phyloP scores from a whole-genome alignment of 2,113 vertebrate genomes.

The Atlantisia rogersi region DNA sequence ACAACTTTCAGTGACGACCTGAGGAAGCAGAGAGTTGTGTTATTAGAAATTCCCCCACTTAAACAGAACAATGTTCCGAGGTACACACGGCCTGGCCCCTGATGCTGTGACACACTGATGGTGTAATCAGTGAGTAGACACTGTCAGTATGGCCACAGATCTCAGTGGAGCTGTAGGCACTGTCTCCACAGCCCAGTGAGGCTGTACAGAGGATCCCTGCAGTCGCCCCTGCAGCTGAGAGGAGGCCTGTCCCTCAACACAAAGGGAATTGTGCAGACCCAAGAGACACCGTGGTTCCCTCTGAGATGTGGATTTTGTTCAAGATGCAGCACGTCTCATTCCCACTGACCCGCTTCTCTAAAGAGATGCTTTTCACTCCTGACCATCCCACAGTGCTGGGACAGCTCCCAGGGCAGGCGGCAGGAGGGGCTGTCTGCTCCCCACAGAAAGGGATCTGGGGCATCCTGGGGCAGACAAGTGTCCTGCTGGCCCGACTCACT shows the following conservation, averaged over 20 bases:
- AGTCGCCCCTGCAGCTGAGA: not conserved
- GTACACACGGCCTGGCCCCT: not conserved
- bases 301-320: not conserved
- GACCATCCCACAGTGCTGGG: too few species aligned
- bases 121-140: not conserved
- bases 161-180: too few species aligned
- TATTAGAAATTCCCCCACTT: not conserved
- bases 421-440: not conserved
- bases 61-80: not conserved
- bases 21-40: not conserved
- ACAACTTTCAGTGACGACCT: conserved; percentile 97
- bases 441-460: not conserved
- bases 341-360: not conserved
- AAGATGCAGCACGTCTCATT: not conserved
- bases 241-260: too few species aligned
- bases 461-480: too few species aligned
- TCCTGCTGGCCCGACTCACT: not conserved
- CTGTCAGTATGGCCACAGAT: not conserved
- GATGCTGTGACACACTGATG: not conserved
- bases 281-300: not conserved
- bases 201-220: not conserved
- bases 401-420: too few species aligned
- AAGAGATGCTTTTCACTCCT: not conserved
- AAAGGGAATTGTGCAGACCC: too few species aligned
- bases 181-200: not conserved